Evolutionary conservation across 2,888 invertebrate genomes (phyloP), one percentile per base, ranked within the genome.

Genomic region (Trichacis sp.): DNA sequence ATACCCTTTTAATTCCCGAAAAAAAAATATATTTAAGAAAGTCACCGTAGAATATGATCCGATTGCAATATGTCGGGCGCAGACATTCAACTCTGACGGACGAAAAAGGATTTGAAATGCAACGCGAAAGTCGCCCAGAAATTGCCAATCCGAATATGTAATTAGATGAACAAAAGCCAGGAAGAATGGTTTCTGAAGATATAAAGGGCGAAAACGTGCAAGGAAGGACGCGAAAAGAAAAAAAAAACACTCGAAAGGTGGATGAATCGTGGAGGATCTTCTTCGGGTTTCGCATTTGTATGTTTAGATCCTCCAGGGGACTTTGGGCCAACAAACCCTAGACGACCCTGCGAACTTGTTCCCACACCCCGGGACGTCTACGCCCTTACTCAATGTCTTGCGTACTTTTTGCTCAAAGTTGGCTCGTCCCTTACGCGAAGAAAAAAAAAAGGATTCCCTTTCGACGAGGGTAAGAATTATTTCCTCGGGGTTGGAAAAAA

Each of bases 261-360:
- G 50, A 58, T 50, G 57, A 48, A 48, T 51, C 43, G 50, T 1
- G 50, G 17, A 20, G 17, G 29, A 19, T 50, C 19, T 36, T 50
- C 50, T 38, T 17, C 38, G 11, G 42, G 17, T 55, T 56, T 48
- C 48, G 45, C 63, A 53, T 53, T 51, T 52, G 57, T 63, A 51
- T 33, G 62, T 63, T 58, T 59, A 52, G 51, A 52, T 62, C 30
- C 59, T 50, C 51, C 60, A 54, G 50, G 56, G 57, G 60, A 57
- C 60, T 51, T 50, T 56, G 60, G 57, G 56, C 63, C 63, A 51
- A 47, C 54, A 56, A 48, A 68, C 51, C 60, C 63, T 60, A 50
- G 57, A 54, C 63, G 40, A 52, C 58, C 46, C 49, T 55, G 45
- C 55, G 53, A 60, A 49, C 53, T 45, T 20, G 17, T 8, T 11